Base-by-base conservation (phyloP, 2,113 vertebrate species). In the Passer domesticus region DNA sequence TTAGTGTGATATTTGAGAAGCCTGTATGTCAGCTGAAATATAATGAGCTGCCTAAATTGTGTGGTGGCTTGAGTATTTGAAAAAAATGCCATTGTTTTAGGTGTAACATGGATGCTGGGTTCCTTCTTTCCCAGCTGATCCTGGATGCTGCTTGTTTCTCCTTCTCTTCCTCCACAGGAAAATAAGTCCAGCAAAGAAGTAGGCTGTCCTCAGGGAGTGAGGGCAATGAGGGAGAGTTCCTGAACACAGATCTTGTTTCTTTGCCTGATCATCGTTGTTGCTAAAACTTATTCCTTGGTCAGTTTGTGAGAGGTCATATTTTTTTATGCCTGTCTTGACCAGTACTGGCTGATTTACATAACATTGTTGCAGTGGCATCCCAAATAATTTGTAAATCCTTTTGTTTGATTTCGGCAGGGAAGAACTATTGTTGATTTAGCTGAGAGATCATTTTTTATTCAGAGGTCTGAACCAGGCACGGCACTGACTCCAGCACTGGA, bases 391-490 rank as follows among this genome's bases (percentile, higher is more conserved):
- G 39, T 60, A 84, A 82, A 79, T 81, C 33, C 35, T 78, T 86
- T 84, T 68, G 62, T 87, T 94, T 87, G 23, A 78, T 87, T 92
- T 86, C 19, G 2, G 18, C 60, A 47, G 75, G 28, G 47, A 24
- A 80, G 73, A 86, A 28, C 35, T 35, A 17, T 66, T 47, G 68
- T 87, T 93, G 77, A 20, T 92, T 81, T 92, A 90, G 83, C 83
- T 82, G 83, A 94, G 91, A 56, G 28, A 78, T 77, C 43, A 33
- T 79, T 85, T 96, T 94, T 92, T 84, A 82, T 94, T 92, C 69
- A 92, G 19, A 63, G 33, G 27, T 59, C 74, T 87, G 69, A 92
- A 87, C 35, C 46, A 63, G 50, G 66, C 64, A 19, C 16, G 1
- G 17, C 52, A 58, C 22, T 62, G 64, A 50, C 69, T 92, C 56